Evolutionary conservation across 2,113 vertebrate species (phyloP).

Genomic region (Arvicanthis niloticus): DNA sequence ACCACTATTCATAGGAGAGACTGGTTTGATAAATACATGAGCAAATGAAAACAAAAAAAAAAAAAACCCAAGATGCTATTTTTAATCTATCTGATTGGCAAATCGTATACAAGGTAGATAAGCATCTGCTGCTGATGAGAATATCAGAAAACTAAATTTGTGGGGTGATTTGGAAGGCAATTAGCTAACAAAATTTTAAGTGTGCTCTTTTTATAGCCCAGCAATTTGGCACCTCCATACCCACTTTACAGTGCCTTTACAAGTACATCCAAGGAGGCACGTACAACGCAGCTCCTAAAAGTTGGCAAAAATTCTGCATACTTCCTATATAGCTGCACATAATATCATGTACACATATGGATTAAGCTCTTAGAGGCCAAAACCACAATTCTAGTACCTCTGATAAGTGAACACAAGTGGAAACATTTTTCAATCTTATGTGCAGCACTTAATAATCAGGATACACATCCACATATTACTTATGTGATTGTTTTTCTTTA

Average conservation of each 20-base stretch:
- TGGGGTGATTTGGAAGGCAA: slow-evolving; percentile 3
- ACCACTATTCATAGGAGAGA: background rate
- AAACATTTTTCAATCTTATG: background rate
- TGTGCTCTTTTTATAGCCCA: background rate
- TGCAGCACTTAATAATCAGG: slow-evolving; percentile 20
- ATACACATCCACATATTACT: background rate
- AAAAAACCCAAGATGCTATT: slow-evolving; percentile 26
- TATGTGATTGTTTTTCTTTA: background rate
- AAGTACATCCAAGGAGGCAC: slow-evolving; percentile 19
- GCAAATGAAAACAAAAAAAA: slow-evolving; percentile 38
- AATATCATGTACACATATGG: background rate
- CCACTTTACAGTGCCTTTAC: slow-evolving; percentile 14
- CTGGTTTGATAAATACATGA: background rate
- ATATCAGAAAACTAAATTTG: slow-evolving; percentile 50
- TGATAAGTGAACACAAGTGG: background rate
- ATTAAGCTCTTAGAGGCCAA: background rate
- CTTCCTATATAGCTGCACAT: slow-evolving; percentile 4
- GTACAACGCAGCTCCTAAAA: slow-evolving; percentile 23
- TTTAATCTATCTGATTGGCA: slow-evolving; percentile 28
- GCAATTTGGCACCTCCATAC: slow-evolving; percentile 28
- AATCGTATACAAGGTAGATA: slow-evolving; percentile 33
- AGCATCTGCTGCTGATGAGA: background rate
- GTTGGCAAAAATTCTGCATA: background rate
- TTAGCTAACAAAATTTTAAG: slow-evolving; percentile 55
- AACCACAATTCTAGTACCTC: slow-evolving; percentile 18